A percentile compares a stretch with the other conserved stretches of the same genome.
Evolutionary conservation across 2,113 vertebrate species (phyloP).

Genomic region (Pogonocichla stellata): DNA sequence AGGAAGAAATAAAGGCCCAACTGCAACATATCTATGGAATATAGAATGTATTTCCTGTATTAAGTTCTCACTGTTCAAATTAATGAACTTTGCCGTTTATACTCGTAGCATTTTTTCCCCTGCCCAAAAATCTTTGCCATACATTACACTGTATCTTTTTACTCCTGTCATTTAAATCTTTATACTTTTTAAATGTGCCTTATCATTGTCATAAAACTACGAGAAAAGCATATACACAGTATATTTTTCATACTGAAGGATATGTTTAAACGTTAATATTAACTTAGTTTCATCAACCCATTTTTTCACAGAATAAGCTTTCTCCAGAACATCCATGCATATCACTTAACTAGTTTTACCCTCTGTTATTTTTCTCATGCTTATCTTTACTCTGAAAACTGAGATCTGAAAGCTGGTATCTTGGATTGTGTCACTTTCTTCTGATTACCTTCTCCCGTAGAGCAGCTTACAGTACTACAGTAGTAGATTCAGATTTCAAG

Average conservation of each 20-base stretch:
- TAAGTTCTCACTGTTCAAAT: not conserved
- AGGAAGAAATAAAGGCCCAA: not conserved
- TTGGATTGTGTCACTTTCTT: not conserved
- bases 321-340: not conserved
- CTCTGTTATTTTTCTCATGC: not conserved
- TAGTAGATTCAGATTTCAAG: not conserved
- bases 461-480: fast-evolving
- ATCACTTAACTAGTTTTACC: not conserved
- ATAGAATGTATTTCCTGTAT: not conserved
- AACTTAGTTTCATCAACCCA: not conserved
- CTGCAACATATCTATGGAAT: not conserved
- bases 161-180: not conserved
- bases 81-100: not conserved
- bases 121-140: not conserved
- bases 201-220: not conserved
- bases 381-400: not conserved
- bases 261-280: not conserved
- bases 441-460: not conserved
- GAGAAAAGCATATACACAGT: not conserved
- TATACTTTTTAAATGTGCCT: not conserved
- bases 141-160: not conserved
- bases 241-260: not conserved
- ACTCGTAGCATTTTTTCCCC: not conserved
- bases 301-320: not conserved
- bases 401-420: not conserved